Evolutionary conservation across 1,140 invertebrate genomes (phyloP), one percentile per base, ranked within the genome.

Genomic region (Maconellicoccus hirsutus): DNA sequence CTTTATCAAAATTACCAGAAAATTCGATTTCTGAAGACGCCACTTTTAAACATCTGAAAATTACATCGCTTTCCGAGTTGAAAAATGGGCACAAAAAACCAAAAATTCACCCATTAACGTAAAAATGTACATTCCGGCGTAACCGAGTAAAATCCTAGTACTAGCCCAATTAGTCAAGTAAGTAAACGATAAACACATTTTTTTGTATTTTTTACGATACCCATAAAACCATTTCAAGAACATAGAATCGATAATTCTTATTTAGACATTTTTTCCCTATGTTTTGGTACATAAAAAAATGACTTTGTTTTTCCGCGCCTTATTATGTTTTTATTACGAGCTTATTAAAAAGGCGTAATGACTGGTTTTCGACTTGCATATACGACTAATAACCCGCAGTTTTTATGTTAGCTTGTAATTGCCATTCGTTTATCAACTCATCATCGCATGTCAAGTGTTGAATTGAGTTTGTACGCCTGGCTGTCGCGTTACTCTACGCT

Each of bases 311-410:
- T 52, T 52, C 42, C n/a, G 42, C n/a, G n/a, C 42, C 42, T 52
- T 52, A 52, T 52, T 16, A 52, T 52, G 42, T 52, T 52, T 38
- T 52, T 52, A 52, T 52, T 52, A 52, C 42, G 42, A 52, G 42
- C 42, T 52, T 52, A 52, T 52, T 52, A 52, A 52, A 52, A 52
- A 52, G 42, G 42, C 42, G 42, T 52, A 52, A 52, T 52, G 42
- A 52, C 42, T 52, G 42, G 42, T 52, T 52, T 52, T 52, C n/a
- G n/a, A 19, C 29, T 33, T 33, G 42, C 42, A 14, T 16, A 19
- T 16, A 19, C 42, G 42, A 52, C 42, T 52, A 52, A 52, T 52
- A 52, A 52, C 42, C 42, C 42, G 42, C 42, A 52, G 42, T 52
- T 52, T 38, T 52, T 16, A 16, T 14, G 10, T 52, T 19, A 19